Base-by-base conservation (phyloP, 2,888 invertebrate genomes). In the Catocala sponsa region DNA sequence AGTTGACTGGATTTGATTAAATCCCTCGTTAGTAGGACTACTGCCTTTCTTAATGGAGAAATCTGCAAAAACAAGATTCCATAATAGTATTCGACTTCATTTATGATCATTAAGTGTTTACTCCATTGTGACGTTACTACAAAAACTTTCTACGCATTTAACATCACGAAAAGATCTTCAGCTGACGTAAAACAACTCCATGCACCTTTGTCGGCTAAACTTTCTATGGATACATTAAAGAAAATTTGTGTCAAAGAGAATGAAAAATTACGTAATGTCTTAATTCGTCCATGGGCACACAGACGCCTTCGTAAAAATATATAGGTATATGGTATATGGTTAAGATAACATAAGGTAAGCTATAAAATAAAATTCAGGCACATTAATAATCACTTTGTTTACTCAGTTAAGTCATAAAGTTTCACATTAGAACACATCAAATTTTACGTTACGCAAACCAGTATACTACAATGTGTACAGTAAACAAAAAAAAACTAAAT, bases 101-200 rank as follows among this genome's bases (percentile, higher is more conserved):
- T 47, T 25, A 65, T 49, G 47, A 70, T 68, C 49, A 55, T 64
- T 59, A 38, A 63, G 42, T 55, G 54, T 59, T 52, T 46, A 55
- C 60, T 51, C 56, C 33, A 66, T 76, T 76, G 74, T 72, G 55
- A 15, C 38, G 42, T 35, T 35, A 55, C 47, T 25, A 49, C 55
- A 43, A 55, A 11, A 62, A 70, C 73, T 74, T 74, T 76, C 74
- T 74, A 60, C 44, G 50, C 25, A 56, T 65, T 63, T 59, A 67
- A 57, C 59, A 56, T 59, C 59, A 69, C 63, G 48, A 43, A 38
- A 38, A 38, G 48, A 48, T 66, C 54, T 55, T 63, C 46, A 46
- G 43, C 15, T 49, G 25, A 49, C 51, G 50, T 57, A 50, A 59
- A 55, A 59, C 25, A 47, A 54, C 15, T 44, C 35, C 25, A 54